Evolutionary conservation across 2,797 vertebrate genomes (phyloP).

Genomic region (Melanotaenia parkinsoni): DNA sequence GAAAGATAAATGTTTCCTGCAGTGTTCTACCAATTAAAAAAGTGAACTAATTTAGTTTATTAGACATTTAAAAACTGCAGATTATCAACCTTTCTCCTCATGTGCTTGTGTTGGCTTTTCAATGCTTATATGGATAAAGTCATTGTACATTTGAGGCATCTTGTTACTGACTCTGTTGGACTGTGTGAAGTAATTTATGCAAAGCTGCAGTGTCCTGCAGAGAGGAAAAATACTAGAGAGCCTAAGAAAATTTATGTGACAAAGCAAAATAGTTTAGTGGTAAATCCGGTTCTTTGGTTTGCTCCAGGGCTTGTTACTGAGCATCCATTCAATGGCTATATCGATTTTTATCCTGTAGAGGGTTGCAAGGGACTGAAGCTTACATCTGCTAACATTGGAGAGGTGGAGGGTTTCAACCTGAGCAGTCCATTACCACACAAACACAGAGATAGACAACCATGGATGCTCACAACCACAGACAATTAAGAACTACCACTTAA

Average conservation of each 20-base stretch:
- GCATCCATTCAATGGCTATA: background rate
- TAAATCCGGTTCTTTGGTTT: slow-evolving; percentile 6
- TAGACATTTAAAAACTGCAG: background rate
- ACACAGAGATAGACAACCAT: background rate
- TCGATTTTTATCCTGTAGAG: background rate
- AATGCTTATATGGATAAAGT: background rate
- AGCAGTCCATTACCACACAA: background rate
- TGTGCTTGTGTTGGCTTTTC: background rate
- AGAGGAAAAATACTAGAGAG: slow-evolving; percentile 9
- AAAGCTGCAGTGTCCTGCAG: slow-evolving; percentile 11
- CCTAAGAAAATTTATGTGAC: slow-evolving; percentile 9
- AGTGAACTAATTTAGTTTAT: background rate
- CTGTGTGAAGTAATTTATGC: slow-evolving; percentile 7
- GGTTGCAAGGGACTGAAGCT: background rate
- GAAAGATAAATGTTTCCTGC: background rate
- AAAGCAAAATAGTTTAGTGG: slow-evolving; percentile 14
- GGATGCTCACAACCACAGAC: background rate
- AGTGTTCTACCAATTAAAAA: background rate
- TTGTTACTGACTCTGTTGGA: background rate
- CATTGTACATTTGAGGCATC: background rate
- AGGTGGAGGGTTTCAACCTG: background rate
- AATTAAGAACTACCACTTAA: background rate
- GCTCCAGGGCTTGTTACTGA: slow-evolving; percentile 1
- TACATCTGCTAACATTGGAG: background rate
- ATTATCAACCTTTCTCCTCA: background rate